These are phyloP conservation scores for Hyles euphorbiae DNA, from an alignment of 1,140 invertebrate genomes.

Conservation along the genomic window DNA sequence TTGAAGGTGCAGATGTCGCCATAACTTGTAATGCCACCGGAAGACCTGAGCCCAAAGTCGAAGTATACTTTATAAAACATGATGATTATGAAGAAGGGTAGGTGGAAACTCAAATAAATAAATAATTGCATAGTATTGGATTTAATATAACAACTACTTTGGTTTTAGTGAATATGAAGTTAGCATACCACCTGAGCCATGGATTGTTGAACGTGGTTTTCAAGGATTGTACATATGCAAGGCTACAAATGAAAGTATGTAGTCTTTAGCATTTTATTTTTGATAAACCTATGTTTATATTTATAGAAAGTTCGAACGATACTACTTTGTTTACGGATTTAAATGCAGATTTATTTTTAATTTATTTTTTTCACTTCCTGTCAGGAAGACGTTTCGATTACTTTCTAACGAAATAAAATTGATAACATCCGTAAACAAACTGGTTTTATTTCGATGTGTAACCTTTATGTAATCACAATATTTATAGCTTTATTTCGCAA, in stretches of 20 bases:
- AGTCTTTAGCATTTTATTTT: neutral
- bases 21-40: constrained; percentile 42
- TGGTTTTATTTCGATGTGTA: too few species aligned
- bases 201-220: constrained; percentile 16
- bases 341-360: too few species aligned
- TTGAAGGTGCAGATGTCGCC: constrained; percentile 35
- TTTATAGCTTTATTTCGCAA: too few species aligned
- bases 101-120: neutral
- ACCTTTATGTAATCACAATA: too few species aligned
- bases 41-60: constrained; percentile 37
- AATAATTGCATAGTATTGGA: neutral
- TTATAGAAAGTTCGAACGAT: neutral
- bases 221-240: constrained; percentile 48
- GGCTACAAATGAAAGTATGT: constrained; percentile 50
- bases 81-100: constrained; percentile 32
- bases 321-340: too few species aligned
- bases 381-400: too few species aligned
- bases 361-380: too few species aligned
- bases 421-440: too few species aligned
- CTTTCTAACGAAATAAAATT: too few species aligned
- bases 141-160: neutral
- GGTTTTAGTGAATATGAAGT: neutral
- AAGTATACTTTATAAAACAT: constrained; percentile 32
- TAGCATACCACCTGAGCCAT: neutral
- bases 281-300: neutral